phyloP scores from a whole-genome alignment of 2,113 vertebrate species.

The Siphamia tubifer region DNA sequence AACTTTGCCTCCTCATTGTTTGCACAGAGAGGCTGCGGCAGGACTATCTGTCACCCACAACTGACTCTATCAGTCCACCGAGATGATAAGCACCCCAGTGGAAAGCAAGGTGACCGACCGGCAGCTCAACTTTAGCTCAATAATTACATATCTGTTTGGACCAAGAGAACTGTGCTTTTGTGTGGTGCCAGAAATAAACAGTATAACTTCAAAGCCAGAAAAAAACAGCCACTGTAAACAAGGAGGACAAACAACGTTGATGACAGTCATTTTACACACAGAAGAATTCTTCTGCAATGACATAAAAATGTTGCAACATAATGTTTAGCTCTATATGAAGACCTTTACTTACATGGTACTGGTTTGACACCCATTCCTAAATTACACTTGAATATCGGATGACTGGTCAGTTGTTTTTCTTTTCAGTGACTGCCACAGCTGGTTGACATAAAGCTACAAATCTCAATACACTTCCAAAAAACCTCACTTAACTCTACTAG shows the following conservation, averaged over 20 bases:
- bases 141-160: conserved; percentile 17
- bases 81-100: conserved; percentile 41
- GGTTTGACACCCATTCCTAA: too few relatives aligned
- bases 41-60: conserved; percentile 27
- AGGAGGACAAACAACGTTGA: background rate
- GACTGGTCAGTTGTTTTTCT: too few relatives aligned
- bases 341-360: too few relatives aligned
- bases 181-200: background rate
- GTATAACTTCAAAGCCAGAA: background rate
- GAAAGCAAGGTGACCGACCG: conserved; percentile 35
- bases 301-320: too few relatives aligned
- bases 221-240: background rate
- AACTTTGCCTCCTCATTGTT: conserved; percentile 71
- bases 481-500: too few relatives aligned
- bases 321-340: too few relatives aligned
- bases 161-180: background rate
- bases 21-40: conserved; percentile 47
- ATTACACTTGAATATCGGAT: too few relatives aligned
- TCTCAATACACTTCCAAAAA: too few relatives aligned
- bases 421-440: too few relatives aligned
- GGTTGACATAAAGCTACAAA: too few relatives aligned
- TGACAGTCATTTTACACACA: conserved; percentile 11
- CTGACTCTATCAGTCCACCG: conserved; percentile 31
- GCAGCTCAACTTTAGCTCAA: background rate
- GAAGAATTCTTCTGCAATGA: background rate